Evolutionary conservation across 2,113 vertebrate genomes (phyloP).

Genomic region (Tragelaphus buxtoni): DNA sequence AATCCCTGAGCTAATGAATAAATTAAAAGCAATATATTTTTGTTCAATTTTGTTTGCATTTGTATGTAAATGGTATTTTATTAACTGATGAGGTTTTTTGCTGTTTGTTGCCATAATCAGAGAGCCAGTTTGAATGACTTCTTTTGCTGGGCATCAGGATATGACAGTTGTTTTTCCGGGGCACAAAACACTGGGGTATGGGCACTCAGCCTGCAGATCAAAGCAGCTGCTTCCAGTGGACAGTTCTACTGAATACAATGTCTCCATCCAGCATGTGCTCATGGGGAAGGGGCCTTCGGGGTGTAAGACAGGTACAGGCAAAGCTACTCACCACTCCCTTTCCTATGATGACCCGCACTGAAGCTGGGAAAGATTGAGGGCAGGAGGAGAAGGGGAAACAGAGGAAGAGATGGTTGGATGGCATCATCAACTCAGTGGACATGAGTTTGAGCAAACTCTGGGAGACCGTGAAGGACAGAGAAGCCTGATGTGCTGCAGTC

Average conservation of each 20-base stretch:
- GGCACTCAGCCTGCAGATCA: accelerated
- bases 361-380: background rate
- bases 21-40: background rate
- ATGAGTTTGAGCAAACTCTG: background rate
- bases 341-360: background rate
- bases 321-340: background rate
- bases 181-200: accelerated
- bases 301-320: background rate
- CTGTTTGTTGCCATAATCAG: accelerated
- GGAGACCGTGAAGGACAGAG: background rate
- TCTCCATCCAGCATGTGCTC: background rate
- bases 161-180: accelerated
- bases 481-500: background rate
- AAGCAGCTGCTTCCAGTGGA: accelerated
- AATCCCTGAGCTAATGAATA: background rate
- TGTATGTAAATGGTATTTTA: accelerated
- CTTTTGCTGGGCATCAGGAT: accelerated
- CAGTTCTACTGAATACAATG: accelerated
- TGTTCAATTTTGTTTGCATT: background rate
- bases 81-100: accelerated
- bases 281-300: background rate
- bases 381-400: background rate
- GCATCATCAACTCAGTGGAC: background rate
- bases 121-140: accelerated
- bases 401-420: background rate